Evolutionary conservation across 2,888 invertebrate genomes (phyloP).

Genomic region (Apodemia mormo): DNA sequence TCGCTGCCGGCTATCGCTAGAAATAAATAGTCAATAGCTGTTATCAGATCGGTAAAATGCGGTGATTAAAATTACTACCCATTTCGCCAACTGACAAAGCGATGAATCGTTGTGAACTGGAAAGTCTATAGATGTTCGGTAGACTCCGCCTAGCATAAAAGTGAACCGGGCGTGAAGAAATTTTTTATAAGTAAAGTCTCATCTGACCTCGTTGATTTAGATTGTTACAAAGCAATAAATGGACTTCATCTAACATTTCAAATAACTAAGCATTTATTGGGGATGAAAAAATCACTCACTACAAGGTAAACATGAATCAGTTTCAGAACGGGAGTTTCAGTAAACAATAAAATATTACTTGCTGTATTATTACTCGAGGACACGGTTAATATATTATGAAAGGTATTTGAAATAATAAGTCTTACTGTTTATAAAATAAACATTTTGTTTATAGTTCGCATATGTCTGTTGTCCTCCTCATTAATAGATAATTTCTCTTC

Average conservation of each 20-base stretch:
- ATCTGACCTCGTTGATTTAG: background rate
- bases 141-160: no score
- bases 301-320: slow-evolving; percentile 5
- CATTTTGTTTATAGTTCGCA: no score
- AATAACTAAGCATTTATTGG: slow-evolving; percentile 5
- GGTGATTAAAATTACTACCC: no score
- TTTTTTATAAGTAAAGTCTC: background rate
- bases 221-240: background rate
- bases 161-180: no score
- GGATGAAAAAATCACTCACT: background rate
- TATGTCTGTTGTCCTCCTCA: no score
- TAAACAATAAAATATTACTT: slow-evolving; percentile 7
- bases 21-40: no score
- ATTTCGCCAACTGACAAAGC: no score
- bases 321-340: background rate
- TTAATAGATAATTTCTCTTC: no score
- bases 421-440: background rate
- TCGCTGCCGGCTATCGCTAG: no score
- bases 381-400: background rate
- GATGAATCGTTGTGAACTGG: no score
- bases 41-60: no score
- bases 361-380: background rate
- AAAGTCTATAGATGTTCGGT: no score
- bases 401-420: background rate
- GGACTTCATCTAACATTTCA: background rate